Percentiles rank a stretch among this genome's conserved stretches.
Conservation (phyloP, 2,113 vertebrate genomes). For the Tenrec ecaudatus region DNA sequence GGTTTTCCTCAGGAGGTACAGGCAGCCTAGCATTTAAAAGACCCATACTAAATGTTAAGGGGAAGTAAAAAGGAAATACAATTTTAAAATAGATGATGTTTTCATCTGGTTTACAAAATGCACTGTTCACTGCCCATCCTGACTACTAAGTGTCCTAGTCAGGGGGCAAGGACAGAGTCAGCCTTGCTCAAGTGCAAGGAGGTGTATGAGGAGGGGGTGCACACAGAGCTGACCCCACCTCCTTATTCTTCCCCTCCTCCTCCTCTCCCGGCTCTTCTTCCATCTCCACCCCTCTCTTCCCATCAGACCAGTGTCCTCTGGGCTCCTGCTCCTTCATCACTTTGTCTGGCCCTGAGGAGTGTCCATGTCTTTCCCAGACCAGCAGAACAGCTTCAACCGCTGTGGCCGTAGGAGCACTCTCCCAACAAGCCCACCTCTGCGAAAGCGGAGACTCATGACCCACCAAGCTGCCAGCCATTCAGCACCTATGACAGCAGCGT, state of each 20-base stretch:
- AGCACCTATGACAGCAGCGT: neutral
- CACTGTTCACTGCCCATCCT: neutral
- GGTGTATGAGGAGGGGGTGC: too few relatives aligned
- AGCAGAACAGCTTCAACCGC: neutral
- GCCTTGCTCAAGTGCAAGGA: too few relatives aligned
- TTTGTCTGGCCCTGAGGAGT: neutral
- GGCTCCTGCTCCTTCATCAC: neutral
- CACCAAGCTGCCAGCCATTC: neutral
- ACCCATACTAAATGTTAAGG: neutral
- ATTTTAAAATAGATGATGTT: neutral
- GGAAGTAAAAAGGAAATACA: constrained; percentile 7
- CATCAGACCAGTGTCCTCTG: neutral
- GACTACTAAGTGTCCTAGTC: too few relatives aligned
- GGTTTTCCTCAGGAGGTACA: neutral
- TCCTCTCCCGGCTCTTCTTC: neutral
- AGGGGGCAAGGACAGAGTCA: too few relatives aligned
- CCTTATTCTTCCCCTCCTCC: too few relatives aligned
- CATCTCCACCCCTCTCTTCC: neutral
- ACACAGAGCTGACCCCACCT: too few relatives aligned
- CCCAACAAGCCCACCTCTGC: rapidly evolving
- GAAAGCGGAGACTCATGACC: neutral
- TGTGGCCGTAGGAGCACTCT: rapidly evolving
- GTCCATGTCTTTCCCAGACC: neutral
- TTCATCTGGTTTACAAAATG: neutral
- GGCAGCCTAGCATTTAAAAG: neutral